Conservation (phyloP, 2,113 vertebrate species). For the Danionella cerebrum region DNA sequence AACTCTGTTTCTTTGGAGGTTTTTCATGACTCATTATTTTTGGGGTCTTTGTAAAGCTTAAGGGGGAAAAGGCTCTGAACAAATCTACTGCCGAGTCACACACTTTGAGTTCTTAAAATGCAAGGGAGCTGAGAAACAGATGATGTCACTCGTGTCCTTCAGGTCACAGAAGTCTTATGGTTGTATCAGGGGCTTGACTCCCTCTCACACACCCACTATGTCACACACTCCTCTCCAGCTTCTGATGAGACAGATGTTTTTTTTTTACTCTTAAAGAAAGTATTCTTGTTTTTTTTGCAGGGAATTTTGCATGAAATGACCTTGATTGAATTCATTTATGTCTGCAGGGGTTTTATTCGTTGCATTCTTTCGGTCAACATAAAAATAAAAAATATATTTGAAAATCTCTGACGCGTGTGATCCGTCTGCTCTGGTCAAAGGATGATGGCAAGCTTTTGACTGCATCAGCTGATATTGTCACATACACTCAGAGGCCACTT, state of each 20-base stretch:
- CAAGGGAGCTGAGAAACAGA: slow-evolving; percentile 3
- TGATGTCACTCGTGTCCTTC: slow-evolving; percentile 9
- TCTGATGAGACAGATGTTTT: slow-evolving; percentile 20
- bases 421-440: neutral
- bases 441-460: too few species aligned
- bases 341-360: slow-evolving; percentile 43
- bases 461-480: too few species aligned
- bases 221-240: neutral
- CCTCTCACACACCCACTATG: slow-evolving; percentile 3
- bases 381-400: slow-evolving; percentile 56
- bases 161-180: slow-evolving; percentile 13
- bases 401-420: slow-evolving; percentile 36
- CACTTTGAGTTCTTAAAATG: slow-evolving; percentile 3
- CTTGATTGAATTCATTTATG: slow-evolving; percentile 44
- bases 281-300: slow-evolving; percentile 50
- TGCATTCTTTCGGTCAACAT: slow-evolving; percentile 40
- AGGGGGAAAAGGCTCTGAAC: neutral
- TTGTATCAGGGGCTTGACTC: slow-evolving; percentile 5
- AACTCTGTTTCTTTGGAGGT: too few species aligned
- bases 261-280: slow-evolving; percentile 46
- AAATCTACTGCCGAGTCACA: slow-evolving; percentile 3
- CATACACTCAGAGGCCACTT: too few species aligned
- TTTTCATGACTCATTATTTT: too few species aligned
- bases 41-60: too few species aligned
- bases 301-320: slow-evolving; percentile 53